Evolutionary conservation across 2,888 invertebrate genomes (phyloP).

Genomic region (Molorchus minor): DNA sequence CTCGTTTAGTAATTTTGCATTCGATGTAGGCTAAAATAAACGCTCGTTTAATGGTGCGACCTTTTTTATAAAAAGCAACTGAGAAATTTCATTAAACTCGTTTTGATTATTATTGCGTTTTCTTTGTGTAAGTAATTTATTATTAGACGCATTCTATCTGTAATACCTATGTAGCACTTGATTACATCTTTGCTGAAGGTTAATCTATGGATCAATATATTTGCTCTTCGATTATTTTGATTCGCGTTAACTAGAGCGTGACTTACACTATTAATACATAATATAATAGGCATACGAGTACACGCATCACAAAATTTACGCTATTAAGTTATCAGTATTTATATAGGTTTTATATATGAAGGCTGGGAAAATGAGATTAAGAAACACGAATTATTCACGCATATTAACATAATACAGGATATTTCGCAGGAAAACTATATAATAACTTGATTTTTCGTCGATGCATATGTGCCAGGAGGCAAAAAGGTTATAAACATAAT

Average conservation of each 20-base stretch:
- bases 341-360: background rate
- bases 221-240: conserved; percentile 16
- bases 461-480: too few relatives aligned
- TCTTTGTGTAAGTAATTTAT: conserved; percentile 10
- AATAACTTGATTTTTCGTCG: too few relatives aligned
- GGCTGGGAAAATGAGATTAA: too few relatives aligned
- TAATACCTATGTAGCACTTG: background rate
- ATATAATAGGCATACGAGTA: background rate
- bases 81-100: conserved; percentile 4
- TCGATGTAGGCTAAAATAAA: conserved; percentile 1
- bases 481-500: too few relatives aligned
- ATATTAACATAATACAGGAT: too few relatives aligned
- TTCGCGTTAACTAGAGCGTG: conserved; percentile 5
- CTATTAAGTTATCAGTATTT: background rate
- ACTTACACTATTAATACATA: conserved; percentile 6
- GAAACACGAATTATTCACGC: too few relatives aligned
- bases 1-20: conserved; percentile 8
- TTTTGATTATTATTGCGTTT: conserved; percentile 8
- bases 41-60: conserved; percentile 1
- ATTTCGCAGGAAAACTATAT: too few relatives aligned
- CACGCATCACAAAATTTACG: background rate
- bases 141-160: background rate
- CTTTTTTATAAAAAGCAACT: conserved; percentile 2
- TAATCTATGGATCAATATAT: conserved; percentile 6
- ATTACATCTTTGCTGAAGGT: conserved; percentile 23